Evolutionary conservation across 35 echinoderm and acorn worm genomes (phyloP).

Genomic region (Stichopus chloronotus): DNA sequence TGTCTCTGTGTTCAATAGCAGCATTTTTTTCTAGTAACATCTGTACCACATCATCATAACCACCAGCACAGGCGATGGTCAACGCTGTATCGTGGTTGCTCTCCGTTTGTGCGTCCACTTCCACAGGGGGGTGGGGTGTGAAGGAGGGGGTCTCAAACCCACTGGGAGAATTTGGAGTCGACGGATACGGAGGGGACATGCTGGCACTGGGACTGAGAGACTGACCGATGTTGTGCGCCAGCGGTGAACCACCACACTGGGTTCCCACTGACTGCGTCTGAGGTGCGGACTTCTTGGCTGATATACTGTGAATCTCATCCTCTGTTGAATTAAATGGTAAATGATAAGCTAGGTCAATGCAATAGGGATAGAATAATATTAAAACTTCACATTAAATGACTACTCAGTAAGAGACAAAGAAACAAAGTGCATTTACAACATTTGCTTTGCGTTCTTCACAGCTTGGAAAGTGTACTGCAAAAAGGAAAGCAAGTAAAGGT

Average conservation of each 20-base stretch:
- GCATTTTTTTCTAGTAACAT: slow-evolving; percentile 87
- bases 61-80: slow-evolving; percentile 94
- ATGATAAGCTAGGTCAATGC: background rate
- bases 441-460: too few species aligned
- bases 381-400: background rate
- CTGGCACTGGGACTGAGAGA: slow-evolving; percentile 21
- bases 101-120: slow-evolving; percentile 98
- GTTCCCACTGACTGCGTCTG: slow-evolving; percentile 96
- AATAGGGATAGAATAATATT: background rate
- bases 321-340: background rate
- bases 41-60: slow-evolving; percentile 90
- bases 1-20: slow-evolving; percentile 91
- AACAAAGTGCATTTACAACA: too few species aligned
- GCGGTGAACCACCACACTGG: slow-evolving; percentile 81
- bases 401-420: too few species aligned
- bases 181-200: slow-evolving; percentile 44
- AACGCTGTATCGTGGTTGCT: slow-evolving; percentile 99
- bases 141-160: slow-evolving; percentile 72
- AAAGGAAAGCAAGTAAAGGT: too few species aligned
- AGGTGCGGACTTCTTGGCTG: slow-evolving; percentile 71
- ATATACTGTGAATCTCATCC: slow-evolving; percentile 41
- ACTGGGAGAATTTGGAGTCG: slow-evolving; percentile 66
- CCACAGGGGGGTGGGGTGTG: slow-evolving; percentile 88
- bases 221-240: slow-evolving; percentile 63
- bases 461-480: too few species aligned